Evolutionary conservation across 2,113 vertebrate species (phyloP).

Genomic region (Bos taurus): DNA sequence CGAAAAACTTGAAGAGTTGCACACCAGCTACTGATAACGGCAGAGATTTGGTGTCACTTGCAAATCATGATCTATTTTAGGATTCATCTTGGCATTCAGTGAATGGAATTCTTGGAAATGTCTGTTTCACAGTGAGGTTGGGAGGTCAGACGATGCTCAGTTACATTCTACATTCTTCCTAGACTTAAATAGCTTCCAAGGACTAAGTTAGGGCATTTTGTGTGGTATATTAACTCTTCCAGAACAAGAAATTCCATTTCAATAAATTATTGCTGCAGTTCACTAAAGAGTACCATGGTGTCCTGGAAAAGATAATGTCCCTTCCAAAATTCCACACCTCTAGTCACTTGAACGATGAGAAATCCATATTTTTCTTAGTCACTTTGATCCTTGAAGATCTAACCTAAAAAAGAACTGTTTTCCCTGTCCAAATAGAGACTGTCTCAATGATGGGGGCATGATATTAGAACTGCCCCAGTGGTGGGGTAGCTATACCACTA

Average conservation of each 20-base stretch:
- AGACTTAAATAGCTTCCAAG: constrained; percentile 17
- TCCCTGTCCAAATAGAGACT: background rate
- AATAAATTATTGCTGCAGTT: constrained; percentile 62
- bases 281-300: constrained; percentile 15
- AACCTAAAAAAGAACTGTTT: background rate
- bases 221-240: constrained; percentile 32
- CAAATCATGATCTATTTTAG: constrained; percentile 40
- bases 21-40: background rate
- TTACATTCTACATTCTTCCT: background rate
- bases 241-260: constrained; percentile 34
- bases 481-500: background rate
- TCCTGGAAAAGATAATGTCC: constrained; percentile 47
- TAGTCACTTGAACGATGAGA: background rate
- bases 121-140: constrained; percentile 42
- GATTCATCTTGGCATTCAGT: background rate
- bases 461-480: background rate
- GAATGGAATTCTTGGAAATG: constrained; percentile 6
- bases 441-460: background rate
- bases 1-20: background rate
- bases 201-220: constrained; percentile 21
- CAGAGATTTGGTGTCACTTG: background rate
- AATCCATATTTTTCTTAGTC: background rate
- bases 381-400: background rate
- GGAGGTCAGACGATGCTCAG: background rate
- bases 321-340: constrained; percentile 42